These are phyloP conservation scores for Ciona savignyi DNA, from an alignment of 23 tunicate species.

Conservation along the genomic window DNA sequence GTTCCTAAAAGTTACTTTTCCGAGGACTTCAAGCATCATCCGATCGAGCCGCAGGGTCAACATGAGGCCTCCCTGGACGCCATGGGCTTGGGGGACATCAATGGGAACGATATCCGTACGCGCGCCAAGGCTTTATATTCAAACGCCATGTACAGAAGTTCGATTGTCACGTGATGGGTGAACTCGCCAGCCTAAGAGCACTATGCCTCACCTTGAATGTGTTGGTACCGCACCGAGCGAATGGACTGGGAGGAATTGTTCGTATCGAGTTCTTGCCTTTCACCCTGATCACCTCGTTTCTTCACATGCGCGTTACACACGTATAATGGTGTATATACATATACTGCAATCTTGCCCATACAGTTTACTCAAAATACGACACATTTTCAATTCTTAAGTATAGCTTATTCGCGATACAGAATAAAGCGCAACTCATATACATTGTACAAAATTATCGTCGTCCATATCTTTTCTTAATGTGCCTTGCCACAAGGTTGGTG, in stretches of 20 bases:
- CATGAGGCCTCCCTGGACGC: neutral
- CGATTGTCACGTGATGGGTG: neutral
- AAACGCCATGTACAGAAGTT: neutral
- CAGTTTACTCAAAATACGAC: too few relatives aligned
- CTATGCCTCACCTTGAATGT: too few relatives aligned
- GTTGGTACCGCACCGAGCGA: too few relatives aligned
- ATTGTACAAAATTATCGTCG: too few relatives aligned
- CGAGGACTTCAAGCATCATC: neutral
- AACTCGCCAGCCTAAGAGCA: too few relatives aligned
- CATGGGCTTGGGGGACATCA: neutral
- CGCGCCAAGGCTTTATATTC: neutral
- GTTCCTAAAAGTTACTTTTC: neutral
- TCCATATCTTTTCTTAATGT: constrained; percentile 18
- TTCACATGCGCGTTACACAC: neutral
- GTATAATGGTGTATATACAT: too few relatives aligned
- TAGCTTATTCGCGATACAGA: too few relatives aligned
- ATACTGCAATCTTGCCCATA: too few relatives aligned
- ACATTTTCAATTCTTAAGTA: too few relatives aligned
- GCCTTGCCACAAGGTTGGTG: constrained; percentile 15
- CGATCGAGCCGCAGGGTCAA: neutral
- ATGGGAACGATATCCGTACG: neutral
- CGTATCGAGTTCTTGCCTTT: neutral
- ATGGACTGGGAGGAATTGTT: too few relatives aligned
- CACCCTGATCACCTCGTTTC: neutral
- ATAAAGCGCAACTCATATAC: too few relatives aligned